Conservation (phyloP, 2,888 invertebrate species). For the Oscheius onirici region DNA sequence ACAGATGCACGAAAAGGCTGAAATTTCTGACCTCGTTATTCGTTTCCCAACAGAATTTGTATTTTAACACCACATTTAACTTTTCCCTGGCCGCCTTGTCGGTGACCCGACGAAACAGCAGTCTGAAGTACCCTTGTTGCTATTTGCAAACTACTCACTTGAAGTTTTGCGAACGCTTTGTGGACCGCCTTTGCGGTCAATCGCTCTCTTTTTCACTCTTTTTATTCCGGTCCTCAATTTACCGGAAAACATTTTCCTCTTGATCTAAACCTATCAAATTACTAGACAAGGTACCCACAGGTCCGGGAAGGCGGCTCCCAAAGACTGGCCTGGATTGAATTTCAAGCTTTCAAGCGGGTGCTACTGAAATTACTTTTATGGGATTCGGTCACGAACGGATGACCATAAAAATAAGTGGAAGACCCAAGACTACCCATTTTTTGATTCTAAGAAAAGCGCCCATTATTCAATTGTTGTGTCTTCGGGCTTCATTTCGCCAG, state of each 20-base stretch:
- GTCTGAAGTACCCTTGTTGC: constrained; percentile 28
- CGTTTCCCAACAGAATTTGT: background rate
- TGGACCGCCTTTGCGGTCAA: background rate
- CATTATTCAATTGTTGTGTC: constrained; percentile 26
- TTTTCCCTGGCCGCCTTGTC: background rate
- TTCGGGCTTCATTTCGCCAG: background rate
- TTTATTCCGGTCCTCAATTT: no score
- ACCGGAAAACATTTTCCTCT: no score
- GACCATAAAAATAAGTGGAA: no score
- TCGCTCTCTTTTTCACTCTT: no score
- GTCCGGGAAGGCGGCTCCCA: no score
- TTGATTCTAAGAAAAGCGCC: no score
- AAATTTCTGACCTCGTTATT: constrained; percentile 2
- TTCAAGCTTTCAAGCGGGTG: constrained; percentile 30
- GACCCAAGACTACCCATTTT: no score
- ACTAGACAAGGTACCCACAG: background rate
- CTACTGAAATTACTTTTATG: constrained; percentile 26
- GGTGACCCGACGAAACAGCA: constrained; percentile 22
- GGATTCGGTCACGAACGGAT: constrained; percentile 3
- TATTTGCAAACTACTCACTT: constrained; percentile 28
- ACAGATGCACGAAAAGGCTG: constrained; percentile 1
- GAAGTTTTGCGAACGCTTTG: constrained; percentile 16
- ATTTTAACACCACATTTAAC: background rate
- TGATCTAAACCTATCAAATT: background rate
- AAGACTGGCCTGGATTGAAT: constrained; percentile 5